phyloP scores from a whole-genome alignment of 1,140 invertebrate species.

The Acromyrmex heyeri region DNA sequence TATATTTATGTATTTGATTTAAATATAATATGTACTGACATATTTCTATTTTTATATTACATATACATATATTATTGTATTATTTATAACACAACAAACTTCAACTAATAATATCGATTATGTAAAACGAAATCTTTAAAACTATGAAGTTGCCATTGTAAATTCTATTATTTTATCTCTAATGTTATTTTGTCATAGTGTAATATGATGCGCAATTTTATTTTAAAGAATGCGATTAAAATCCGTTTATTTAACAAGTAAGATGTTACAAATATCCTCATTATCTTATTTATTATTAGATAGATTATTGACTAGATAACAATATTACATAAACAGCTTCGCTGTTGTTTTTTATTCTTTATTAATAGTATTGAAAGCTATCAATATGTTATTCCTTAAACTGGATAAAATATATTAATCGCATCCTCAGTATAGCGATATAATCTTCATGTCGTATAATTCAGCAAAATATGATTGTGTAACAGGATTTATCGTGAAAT shows the following conservation, averaged over 20 bases:
- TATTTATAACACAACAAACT: neutral
- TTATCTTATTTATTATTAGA: neutral
- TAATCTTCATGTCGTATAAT: slow-evolving; percentile 34
- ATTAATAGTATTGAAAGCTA: slow-evolving; percentile 5
- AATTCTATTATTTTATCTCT: neutral
- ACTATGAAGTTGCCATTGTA: too few species aligned
- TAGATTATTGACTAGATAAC: too few species aligned
- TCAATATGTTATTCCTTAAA: slow-evolving; percentile 20
- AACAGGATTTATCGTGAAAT: neutral
- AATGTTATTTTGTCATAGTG: neutral
- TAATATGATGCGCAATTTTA: neutral
- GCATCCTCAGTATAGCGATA: neutral
- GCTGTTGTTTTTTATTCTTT: neutral
- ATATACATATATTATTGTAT: neutral
- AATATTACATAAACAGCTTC: neutral
- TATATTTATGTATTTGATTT: neutral
- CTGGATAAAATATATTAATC: neutral
- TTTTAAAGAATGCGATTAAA: neutral
- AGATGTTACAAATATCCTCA: neutral
- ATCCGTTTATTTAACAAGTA: neutral
- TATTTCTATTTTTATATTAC: neutral
- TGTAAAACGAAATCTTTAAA: neutral
- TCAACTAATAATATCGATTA: too few species aligned
- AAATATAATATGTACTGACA: neutral
- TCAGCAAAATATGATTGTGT: slow-evolving; percentile 39